phyloP scores from a whole-genome alignment of 2,797 vertebrate genomes.

The Huso huso region DNA sequence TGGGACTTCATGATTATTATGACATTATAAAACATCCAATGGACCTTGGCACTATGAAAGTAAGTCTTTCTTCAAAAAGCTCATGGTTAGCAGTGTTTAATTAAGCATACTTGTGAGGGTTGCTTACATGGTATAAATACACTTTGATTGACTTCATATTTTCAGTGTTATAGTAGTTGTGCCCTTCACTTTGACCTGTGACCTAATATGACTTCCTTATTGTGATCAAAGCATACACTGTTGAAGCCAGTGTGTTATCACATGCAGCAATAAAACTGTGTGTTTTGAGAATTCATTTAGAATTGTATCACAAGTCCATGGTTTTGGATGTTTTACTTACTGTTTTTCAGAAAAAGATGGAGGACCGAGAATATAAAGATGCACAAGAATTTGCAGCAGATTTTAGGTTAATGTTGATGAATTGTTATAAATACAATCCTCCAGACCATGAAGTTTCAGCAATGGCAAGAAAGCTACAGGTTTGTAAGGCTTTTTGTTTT shows the following conservation, averaged over 20 bases:
- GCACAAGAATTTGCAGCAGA: conserved; percentile 79
- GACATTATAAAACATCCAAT: conserved; percentile 69
- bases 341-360: conserved; percentile 73
- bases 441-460: conserved; percentile 72
- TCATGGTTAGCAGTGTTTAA: too few relatives aligned
- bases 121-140: too few relatives aligned
- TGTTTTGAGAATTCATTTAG: neutral
- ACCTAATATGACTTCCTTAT: too few relatives aligned
- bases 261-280: neutral
- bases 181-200: too few relatives aligned
- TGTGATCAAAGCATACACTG: neutral
- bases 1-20: conserved; percentile 64
- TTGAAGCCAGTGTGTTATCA: neutral
- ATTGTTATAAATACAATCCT: conserved; percentile 78
- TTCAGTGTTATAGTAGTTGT: too few relatives aligned
- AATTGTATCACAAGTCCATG: neutral
- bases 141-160: too few relatives aligned
- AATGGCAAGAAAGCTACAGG: conserved; percentile 88
- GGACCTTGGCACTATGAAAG: conserved; percentile 77
- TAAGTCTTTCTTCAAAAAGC: conserved; percentile 34
- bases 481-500: conserved; percentile 26
- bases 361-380: conserved; percentile 64
- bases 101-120: too few relatives aligned
- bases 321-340: neutral
- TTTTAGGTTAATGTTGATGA: conserved; percentile 86